These are phyloP conservation scores for Ceraclea dissimilis DNA, from an alignment of 2,888 invertebrate genomes.

Conservation along the genomic window DNA sequence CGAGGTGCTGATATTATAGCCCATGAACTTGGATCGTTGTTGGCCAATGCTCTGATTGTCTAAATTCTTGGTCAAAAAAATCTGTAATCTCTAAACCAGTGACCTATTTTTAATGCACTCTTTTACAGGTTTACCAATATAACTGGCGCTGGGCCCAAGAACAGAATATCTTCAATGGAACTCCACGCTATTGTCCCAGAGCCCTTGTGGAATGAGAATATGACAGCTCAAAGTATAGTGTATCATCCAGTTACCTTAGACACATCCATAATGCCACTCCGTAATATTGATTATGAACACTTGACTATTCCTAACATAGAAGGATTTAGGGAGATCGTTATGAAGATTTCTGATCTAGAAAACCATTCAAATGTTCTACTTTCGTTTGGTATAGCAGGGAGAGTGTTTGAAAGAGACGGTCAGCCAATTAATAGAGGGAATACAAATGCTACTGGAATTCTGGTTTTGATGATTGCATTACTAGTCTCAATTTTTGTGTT, in stretches of 20 bases:
- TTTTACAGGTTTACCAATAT: slow-evolving; percentile 43
- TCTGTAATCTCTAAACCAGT: too few species aligned
- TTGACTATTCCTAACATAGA: slow-evolving; percentile 23
- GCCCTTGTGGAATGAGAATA: slow-evolving; percentile 28
- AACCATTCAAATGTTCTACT: slow-evolving; percentile 35
- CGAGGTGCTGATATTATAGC: too few species aligned
- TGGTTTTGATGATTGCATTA: neutral
- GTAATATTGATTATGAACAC: slow-evolving; percentile 34
- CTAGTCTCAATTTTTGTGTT: too few species aligned
- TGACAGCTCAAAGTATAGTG: slow-evolving; percentile 34
- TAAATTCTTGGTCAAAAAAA: too few species aligned
- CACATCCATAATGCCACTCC: slow-evolving; percentile 45
- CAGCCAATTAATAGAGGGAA: neutral
- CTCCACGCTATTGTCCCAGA: slow-evolving; percentile 41
- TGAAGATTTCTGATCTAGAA: slow-evolving; percentile 26
- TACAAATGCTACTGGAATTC: neutral
- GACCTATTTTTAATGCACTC: too few species aligned
- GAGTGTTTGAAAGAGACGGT: slow-evolving; percentile 42
- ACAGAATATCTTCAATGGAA: slow-evolving; percentile 40
- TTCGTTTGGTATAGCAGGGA: slow-evolving; percentile 47
- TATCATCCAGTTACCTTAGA: slow-evolving; percentile 46
- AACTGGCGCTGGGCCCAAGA: slow-evolving; percentile 34
- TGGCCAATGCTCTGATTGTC: too few species aligned
- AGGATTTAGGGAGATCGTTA: slow-evolving; percentile 24
- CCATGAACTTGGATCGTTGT: too few species aligned